These are phyloP conservation scores for Drosophila neotestacea DNA, from an alignment of 2,888 invertebrate species.

Conservation along the genomic window DNA sequence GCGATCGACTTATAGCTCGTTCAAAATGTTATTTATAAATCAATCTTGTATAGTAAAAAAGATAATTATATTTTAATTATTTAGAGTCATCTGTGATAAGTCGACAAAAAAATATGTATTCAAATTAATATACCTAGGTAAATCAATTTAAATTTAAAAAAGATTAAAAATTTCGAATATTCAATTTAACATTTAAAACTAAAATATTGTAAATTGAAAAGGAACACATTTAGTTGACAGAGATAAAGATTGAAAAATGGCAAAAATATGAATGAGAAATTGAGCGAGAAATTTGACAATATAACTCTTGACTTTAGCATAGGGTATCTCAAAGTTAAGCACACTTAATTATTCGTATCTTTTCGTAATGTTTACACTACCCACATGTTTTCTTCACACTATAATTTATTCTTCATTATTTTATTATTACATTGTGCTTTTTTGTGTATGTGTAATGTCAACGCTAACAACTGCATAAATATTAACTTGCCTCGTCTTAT, in stretches of 20 bases:
- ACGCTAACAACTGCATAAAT: conserved; percentile 45
- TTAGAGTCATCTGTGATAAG: too few species aligned
- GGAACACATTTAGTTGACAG: neutral
- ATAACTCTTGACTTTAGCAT: neutral
- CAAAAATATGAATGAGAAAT: too few species aligned
- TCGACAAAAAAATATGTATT: too few species aligned
- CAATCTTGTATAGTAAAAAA: too few species aligned
- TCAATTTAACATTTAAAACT: too few species aligned
- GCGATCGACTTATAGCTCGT: neutral
- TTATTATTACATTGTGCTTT: neutral
- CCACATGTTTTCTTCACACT: conserved; percentile 23
- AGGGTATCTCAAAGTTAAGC: conserved; percentile 15
- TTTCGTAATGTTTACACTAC: conserved; percentile 18
- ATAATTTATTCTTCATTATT: conserved; percentile 9
- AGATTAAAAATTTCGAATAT: too few species aligned
- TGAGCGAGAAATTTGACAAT: too few species aligned
- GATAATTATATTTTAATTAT: too few species aligned
- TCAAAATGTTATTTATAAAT: too few species aligned
- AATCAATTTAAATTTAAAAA: too few species aligned
- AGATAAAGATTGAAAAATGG: neutral
- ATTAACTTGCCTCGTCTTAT: conserved; percentile 28
- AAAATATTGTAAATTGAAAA: too few species aligned
- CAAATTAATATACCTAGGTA: too few species aligned
- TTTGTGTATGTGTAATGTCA: conserved; percentile 12
- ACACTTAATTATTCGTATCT: neutral